These are phyloP conservation scores for Halocynthia aurantium DNA, from an alignment of 23 tunicate genomes.

Conservation along the genomic window DNA sequence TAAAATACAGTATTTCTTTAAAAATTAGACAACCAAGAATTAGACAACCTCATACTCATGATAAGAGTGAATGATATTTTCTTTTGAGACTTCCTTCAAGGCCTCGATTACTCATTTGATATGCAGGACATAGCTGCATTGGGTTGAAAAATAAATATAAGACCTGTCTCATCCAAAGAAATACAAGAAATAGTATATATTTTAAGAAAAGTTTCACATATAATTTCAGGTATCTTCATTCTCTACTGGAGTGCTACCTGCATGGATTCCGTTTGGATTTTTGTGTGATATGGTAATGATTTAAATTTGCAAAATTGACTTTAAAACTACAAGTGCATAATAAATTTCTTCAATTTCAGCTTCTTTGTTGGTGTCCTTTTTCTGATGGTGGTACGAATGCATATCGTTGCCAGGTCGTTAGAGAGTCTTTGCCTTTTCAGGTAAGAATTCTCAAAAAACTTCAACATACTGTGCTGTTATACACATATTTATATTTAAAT, in stretches of 20 bases:
- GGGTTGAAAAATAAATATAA: no score
- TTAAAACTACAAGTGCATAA: not conserved
- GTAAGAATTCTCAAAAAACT: not conserved
- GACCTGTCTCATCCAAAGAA: not conserved
- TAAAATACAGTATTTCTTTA: no score
- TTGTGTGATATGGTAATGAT: slow-evolving; percentile 57
- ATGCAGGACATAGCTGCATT: no score
- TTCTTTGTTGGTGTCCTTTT: slow-evolving; percentile 71
- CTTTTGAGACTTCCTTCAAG: no score
- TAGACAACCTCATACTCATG: no score
- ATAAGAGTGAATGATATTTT: no score
- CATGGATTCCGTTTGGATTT: slow-evolving; percentile 73
- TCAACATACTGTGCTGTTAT: no score
- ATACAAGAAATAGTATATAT: not conserved
- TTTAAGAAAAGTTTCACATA: not conserved
- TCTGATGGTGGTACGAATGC: slow-evolving; percentile 46
- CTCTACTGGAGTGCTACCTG: slow-evolving; percentile 65
- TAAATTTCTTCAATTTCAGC: slow-evolving; percentile 3
- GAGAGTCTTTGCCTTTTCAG: slow-evolving; percentile 53
- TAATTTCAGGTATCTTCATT: slow-evolving; percentile 33
- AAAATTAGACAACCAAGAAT: no score
- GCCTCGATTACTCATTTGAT: no score
- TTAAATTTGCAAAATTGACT: not conserved
- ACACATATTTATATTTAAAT: no score
- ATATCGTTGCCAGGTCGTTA: slow-evolving; percentile 35